phyloP scores from a whole-genome alignment of 2,888 invertebrate species.

The Drosophila birchii region DNA sequence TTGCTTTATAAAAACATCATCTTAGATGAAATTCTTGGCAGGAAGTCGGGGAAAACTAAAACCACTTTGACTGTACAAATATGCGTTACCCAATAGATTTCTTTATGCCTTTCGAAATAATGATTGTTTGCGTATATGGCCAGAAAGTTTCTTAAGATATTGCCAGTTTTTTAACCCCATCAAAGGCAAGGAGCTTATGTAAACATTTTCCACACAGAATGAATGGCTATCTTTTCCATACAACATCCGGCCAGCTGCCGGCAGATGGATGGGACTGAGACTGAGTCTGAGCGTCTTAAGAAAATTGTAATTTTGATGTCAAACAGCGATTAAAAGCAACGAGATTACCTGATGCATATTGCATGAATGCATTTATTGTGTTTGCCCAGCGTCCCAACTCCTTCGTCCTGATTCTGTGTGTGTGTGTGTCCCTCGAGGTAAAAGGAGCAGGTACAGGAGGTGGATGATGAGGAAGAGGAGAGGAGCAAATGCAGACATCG shows the following conservation, averaged over 20 bases:
- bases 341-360: conserved; percentile 84
- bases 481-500: conserved; percentile 46
- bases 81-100: conserved; percentile 33
- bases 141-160: conserved; percentile 47
- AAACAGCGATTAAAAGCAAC: conserved; percentile 84
- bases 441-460: conserved; percentile 6
- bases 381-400: conserved; percentile 63
- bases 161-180: conserved; percentile 23
- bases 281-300: conserved; percentile 64
- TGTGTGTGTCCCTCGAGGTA: conserved; percentile 7
- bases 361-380: conserved; percentile 82
- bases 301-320: conserved; percentile 83
- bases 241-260: conserved; percentile 3
- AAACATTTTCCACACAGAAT: conserved; percentile 52
- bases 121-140: conserved; percentile 23
- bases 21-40: not conserved
- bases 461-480: not conserved
- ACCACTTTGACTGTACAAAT: conserved; percentile 64
- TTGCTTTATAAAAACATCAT: not conserved
- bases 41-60: conserved; percentile 26
- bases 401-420: conserved; percentile 15
- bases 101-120: conserved; percentile 35
- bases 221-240: conserved; percentile 47
- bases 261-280: conserved; percentile 5
- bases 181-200: conserved; percentile 43